Evolutionary conservation across 2,797 vertebrate genomes (phyloP), one percentile per base, ranked within the genome.

Genomic region (Gouania willdenowi): DNA sequence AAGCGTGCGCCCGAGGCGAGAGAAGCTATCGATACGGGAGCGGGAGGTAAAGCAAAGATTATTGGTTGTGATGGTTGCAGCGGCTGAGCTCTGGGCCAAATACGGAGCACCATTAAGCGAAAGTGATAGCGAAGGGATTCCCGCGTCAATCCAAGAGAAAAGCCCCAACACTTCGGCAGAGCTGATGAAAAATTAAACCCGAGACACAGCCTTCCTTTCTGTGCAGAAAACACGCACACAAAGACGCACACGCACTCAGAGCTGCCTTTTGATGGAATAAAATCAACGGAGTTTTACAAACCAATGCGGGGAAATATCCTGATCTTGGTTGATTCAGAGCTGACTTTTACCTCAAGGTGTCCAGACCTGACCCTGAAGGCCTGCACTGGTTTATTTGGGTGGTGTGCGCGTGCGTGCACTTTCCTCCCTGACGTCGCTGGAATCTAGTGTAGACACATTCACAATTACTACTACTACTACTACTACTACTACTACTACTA

Each of bases 21-120:
- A 97, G 93, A 95, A 98, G 92, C 93, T 94, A 97, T 98, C 95
- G 94, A 98, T 98, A 97, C 90, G 68, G 81, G 87, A 92, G 93
- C 90, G 90, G 88, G 86, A 90, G 90, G 91, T 92, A 93, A 93
- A 93, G 92, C 94, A 95, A 98, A 97, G 94, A 98, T 97, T 94
- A 98, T 97, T 97, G 96, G 92, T 94, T 93, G 91, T 95, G 96
- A 98, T 96, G 92, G 92, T 87, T 90, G 88, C 91, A 88, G 90
- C 87, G 89, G 91, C 81, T 90, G 90, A 91, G 93, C 94, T 97
- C 84, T 88, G 88, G 94, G 94, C 93, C 83, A 92, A 92, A 94
- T 92, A 88, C 87, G 82, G 91, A 90, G 92, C 92, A 87, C 90
- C 92, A 91, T 94, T 94, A 97, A 95, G 91, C 82, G 85, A 90